phyloP scores from a whole-genome alignment of 2,888 invertebrate species.

The Macrosiphum euphorbiae region DNA sequence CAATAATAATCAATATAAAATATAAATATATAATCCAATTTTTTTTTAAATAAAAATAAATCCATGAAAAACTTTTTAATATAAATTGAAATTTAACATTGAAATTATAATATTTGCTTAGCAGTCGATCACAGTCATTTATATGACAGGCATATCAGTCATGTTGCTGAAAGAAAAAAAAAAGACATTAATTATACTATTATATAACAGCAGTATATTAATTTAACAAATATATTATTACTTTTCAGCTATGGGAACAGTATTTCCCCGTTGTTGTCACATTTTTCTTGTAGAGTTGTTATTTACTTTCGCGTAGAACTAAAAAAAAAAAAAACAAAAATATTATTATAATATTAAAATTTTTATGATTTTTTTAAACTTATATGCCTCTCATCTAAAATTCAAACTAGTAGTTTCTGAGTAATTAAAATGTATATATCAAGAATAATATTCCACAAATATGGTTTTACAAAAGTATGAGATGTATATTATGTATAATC shows the following conservation, averaged over 20 bases:
- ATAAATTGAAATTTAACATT: background rate
- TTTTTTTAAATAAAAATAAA: background rate
- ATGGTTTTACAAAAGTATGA: background rate
- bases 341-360: background rate
- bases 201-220: too few species aligned
- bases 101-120: background rate
- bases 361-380: background rate
- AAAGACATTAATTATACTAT: background rate
- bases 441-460: background rate
- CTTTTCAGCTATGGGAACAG: slow-evolving; percentile 36
- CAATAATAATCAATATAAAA: background rate
- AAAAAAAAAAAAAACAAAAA: background rate
- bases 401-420: background rate
- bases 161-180: background rate
- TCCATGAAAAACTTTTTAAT: background rate
- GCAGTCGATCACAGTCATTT: slow-evolving; percentile 14
- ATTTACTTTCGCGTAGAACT: slow-evolving; percentile 18
- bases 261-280: slow-evolving; percentile 51
- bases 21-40: background rate
- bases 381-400: background rate
- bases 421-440: too few species aligned
- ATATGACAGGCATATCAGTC: slow-evolving; percentile 40
- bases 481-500: background rate
- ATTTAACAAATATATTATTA: background rate
- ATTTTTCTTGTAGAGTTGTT: slow-evolving; percentile 12